phyloP scores from a whole-genome alignment of 2,888 invertebrate genomes.

The Kuschelorhynchus macadamiae region DNA sequence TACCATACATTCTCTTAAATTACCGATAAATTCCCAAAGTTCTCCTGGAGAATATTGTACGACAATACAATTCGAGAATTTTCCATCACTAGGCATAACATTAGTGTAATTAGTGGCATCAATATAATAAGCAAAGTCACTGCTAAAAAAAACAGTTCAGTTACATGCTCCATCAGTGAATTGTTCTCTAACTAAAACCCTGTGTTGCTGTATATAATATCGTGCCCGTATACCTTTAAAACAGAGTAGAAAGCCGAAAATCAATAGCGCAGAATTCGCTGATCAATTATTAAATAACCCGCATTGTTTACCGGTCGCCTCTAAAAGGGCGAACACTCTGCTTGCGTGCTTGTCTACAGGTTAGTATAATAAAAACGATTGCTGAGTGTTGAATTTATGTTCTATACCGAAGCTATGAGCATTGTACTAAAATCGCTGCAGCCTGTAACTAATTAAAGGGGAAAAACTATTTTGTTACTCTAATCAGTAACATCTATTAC shows the following conservation, averaged over 20 bases:
- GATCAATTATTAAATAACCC: slow-evolving; percentile 54
- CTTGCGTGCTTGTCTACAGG: slow-evolving; percentile 44
- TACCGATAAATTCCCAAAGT: too few relatives aligned
- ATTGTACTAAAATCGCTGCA: slow-evolving; percentile 40
- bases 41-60: too few relatives aligned
- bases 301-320: slow-evolving; percentile 52
- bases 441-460: slow-evolving; percentile 40
- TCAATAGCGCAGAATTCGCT: slow-evolving; percentile 52
- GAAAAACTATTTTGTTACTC: slow-evolving; percentile 29
- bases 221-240: slow-evolving; percentile 44
- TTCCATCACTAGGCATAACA: too few relatives aligned
- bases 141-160: too few relatives aligned
- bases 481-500: too few relatives aligned
- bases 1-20: too few relatives aligned
- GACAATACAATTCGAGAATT: too few relatives aligned
- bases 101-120: too few relatives aligned
- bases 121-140: too few relatives aligned
- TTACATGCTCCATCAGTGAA: too few relatives aligned
- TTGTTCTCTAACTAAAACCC: too few relatives aligned
- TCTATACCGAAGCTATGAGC: slow-evolving; percentile 21
- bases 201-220: slow-evolving; percentile 34
- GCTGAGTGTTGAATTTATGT: slow-evolving; percentile 45
- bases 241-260: slow-evolving; percentile 45
- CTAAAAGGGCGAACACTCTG: slow-evolving; percentile 46
- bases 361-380: slow-evolving; percentile 39